phyloP scores from a whole-genome alignment of 2,797 vertebrate species.

The Malurus leucopterus region DNA sequence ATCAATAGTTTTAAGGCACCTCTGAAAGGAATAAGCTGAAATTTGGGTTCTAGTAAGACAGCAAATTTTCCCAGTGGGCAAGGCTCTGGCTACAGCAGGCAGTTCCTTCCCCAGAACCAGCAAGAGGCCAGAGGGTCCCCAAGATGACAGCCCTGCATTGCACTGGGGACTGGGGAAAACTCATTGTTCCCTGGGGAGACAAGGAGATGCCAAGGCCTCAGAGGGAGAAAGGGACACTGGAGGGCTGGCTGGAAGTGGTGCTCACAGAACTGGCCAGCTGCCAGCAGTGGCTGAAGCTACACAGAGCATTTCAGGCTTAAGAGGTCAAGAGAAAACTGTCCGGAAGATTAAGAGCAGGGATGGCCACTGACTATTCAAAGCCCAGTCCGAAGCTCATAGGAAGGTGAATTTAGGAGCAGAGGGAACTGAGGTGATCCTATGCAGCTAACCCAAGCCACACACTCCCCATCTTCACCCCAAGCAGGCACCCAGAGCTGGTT shows the following conservation, averaged over 20 bases:
- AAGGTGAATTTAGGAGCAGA: background rate
- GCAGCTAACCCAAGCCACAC: background rate
- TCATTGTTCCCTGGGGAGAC: background rate
- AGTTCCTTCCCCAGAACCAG: background rate
- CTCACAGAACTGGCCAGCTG: background rate
- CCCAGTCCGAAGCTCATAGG: background rate
- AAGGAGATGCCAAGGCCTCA: background rate
- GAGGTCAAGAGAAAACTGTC: background rate
- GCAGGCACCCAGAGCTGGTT: background rate
- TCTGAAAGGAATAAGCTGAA: background rate
- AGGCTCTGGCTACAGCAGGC: background rate
- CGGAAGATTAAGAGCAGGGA: background rate
- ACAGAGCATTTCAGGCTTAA: background rate
- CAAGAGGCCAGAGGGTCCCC: background rate
- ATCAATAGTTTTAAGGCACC: rapidly evolving
- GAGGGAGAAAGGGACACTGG: background rate
- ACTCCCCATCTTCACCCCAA: background rate
- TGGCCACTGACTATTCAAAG: background rate
- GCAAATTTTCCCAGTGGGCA: background rate
- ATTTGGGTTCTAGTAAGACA: background rate
- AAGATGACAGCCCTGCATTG: background rate
- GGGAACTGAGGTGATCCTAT: background rate
- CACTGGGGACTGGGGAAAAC: background rate
- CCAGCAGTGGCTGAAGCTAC: background rate
- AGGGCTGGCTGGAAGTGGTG: background rate